Conservation (phyloP, 1,140 invertebrate species). For the Caenorhabditis brenneri region DNA sequence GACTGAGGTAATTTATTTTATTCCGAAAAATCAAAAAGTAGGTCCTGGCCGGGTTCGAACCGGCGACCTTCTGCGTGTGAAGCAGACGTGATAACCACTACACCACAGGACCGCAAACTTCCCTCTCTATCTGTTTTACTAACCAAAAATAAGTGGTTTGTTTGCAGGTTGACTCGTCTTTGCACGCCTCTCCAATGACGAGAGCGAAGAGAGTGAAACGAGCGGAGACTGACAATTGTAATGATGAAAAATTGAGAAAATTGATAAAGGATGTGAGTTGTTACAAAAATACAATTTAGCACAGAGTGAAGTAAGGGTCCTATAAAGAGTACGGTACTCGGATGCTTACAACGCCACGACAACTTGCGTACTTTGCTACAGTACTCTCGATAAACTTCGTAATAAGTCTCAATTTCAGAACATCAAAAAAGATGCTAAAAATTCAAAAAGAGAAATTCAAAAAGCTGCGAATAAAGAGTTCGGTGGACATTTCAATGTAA, state of each 20-base stretch:
- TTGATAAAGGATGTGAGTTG: conserved; percentile 23
- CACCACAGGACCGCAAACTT: conserved; percentile 54
- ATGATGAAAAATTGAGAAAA: background rate
- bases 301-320: too few relatives aligned
- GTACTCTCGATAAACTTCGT: too few relatives aligned
- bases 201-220: background rate
- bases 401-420: too few relatives aligned
- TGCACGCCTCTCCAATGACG: conserved; percentile 26
- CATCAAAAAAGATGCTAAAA: conserved; percentile 38
- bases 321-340: too few relatives aligned
- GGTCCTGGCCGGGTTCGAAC: conserved; percentile 65
- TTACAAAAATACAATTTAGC: too few relatives aligned
- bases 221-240: background rate
- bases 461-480: conserved; percentile 42
- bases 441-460: conserved; percentile 44
- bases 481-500: conserved; percentile 43
- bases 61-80: conserved; percentile 68
- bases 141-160: background rate
- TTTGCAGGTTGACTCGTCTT: background rate
- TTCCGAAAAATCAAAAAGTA: conserved; percentile 39
- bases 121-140: background rate
- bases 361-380: too few relatives aligned
- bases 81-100: conserved; percentile 68
- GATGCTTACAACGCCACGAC: too few relatives aligned
- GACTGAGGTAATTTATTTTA: background rate